phyloP scores from a whole-genome alignment of 1,140 invertebrate species.

The Drosophila pectinifera region DNA sequence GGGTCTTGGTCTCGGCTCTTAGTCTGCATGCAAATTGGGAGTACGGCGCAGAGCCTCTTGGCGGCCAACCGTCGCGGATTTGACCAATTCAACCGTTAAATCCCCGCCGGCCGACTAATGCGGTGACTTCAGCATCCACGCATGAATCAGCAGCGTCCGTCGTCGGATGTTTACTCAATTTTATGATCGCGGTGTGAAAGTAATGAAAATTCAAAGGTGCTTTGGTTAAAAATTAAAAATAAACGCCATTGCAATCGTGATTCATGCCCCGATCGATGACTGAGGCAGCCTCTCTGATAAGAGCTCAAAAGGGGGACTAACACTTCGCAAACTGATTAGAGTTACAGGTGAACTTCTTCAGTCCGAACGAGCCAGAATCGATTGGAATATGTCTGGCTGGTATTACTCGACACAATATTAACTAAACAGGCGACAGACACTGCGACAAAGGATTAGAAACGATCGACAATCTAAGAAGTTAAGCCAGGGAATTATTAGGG shows the following conservation, averaged over 20 bases:
- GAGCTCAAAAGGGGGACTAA: slow-evolving; percentile 10
- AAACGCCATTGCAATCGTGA: slow-evolving; percentile 36
- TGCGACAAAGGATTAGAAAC: not conserved
- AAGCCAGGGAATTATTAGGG: not conserved
- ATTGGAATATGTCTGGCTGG: not conserved
- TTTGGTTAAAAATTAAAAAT: slow-evolving; percentile 39
- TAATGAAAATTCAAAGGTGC: slow-evolving; percentile 59
- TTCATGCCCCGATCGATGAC: slow-evolving; percentile 50
- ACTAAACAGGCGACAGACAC: no score
- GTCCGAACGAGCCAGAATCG: not conserved
- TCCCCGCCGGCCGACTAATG: slow-evolving; percentile 7
- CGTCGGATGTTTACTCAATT: slow-evolving; percentile 70
- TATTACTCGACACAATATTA: not conserved
- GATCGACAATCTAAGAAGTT: not conserved
- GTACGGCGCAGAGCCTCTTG: slow-evolving; percentile 23
- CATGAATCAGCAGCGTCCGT: slow-evolving; percentile 22
- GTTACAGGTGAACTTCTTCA: not conserved
- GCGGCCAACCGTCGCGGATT: slow-evolving; percentile 21
- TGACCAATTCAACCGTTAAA: slow-evolving; percentile 33
- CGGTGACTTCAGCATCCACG: slow-evolving; percentile 19
- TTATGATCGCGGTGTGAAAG: slow-evolving; percentile 49
- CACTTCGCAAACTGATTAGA: slow-evolving; percentile 35
- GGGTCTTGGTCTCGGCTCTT: slow-evolving; percentile 5
- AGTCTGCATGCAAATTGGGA: slow-evolving; percentile 55
- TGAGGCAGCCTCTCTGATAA: slow-evolving; percentile 38